Evolutionary conservation across 1,140 invertebrate species (phyloP), one percentile per base, ranked within the genome.

Genomic region (Drosophila micromelanica): DNA sequence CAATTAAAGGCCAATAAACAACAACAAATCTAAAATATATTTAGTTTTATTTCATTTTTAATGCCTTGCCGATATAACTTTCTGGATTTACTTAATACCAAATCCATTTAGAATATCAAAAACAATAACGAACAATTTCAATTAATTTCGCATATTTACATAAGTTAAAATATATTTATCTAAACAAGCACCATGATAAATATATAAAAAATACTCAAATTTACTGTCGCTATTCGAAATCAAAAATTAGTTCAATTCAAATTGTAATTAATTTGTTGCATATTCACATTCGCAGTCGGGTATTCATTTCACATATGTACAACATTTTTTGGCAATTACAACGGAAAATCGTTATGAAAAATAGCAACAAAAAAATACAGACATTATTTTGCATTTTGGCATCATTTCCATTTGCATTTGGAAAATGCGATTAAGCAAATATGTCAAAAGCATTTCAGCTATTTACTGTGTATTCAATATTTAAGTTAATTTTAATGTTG

Each of bases 401-500:
- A 72, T 54, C 49, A 72, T 54, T 51, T 23, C 15, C 23, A 43
- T 54, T 55, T 46, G 40, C 51, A 60, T 54, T 64, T 63, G 46
- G 55, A 9, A 75, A 84, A 82, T 84, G 76, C 67, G 80, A 84
- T 82, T 82, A 82, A 84, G 63, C 62, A 80, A 77, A 80, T 86
- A 76, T 86, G 77, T 69, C 74, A 86, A 86, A 87, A 75, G 69
- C 69, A 80, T 69, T 85, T 56, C 69, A 72, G 57, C 43, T 69
- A 63, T 56, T 73, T 71, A 38, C 54, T 69, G 32, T 43, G 37
- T 55, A 38, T 32, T 40, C 57, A 48, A 60, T 79, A 87, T 85
- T 85, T 78, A 87, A 86, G 81, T 86, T 85, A 81, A 85, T 85
- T 85, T 85, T 75, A 81, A 81, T 86, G 81, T 71, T 85, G 78